Base-by-base conservation (phyloP, 2,888 invertebrate species). In the Phortica okadai region DNA sequence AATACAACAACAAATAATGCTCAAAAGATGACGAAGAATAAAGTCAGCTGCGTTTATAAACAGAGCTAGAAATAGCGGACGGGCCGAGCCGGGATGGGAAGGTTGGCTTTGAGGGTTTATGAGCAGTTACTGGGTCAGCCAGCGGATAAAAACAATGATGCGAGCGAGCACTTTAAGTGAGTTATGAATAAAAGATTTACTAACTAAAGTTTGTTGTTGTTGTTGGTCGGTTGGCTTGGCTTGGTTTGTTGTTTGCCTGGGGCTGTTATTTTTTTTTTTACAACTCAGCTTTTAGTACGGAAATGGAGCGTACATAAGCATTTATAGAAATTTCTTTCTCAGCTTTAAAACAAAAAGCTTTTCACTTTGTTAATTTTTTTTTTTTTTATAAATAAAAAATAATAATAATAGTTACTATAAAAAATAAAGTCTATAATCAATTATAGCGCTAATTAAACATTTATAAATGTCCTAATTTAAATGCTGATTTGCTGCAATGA, bases 361-460 rank as follows among this genome's bases (percentile, higher is more conserved):
- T 80, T 82, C 80, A 75, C 85, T 87, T 69, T 80, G 84, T 83
- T 2, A 3, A 50, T 14, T 2, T 50, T 8, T 50, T 25, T 62
- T 4, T 62, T 62, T 21, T 7, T 16, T 21, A 21, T 62, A 62
- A 59, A 59, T 10, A 59, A 59, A 25, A 21, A 21, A n/a, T n/a
- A 16, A 25, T 2, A 50, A 14, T 11, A 50, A 50, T 50, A 2
- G 2, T 11, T 11, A 50, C 14, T 11, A 50, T 62, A 62, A 62
- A 62, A 16, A 62, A 62, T 21, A 62, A 62, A 62, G 14, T 54
- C 10, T 54, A 54, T 50, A 45, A 45, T 75, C 70, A 75, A 75
- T 75, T 72, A 75, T 50, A 75, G 21, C 70, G 58, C 70, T 50
- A 64, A 74, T 66, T 50, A 70, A 70, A 70, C 44, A 70, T 70